Percentiles rank a stretch among this genome's conserved stretches.
phyloP scores from a whole-genome alignment of 2,797 vertebrate species.

The Enteromius anoplus region DNA sequence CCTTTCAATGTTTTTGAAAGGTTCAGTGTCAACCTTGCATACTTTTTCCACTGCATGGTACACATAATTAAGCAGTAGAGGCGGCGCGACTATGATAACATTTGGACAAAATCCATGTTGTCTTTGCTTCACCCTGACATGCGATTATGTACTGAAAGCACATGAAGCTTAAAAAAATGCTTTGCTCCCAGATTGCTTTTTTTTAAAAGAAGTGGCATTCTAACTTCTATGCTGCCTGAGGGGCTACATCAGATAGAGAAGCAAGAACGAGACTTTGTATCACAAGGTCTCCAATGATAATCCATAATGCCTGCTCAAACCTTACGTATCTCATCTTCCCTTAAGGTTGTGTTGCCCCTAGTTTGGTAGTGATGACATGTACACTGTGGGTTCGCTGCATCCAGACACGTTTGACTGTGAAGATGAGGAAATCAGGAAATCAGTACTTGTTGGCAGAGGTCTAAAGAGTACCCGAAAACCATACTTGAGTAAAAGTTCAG shows the following conservation, averaged over 20 bases:
- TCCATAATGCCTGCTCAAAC: background rate
- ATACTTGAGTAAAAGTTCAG: background rate
- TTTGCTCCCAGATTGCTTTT: slow-evolving; percentile 14
- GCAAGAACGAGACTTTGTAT: background rate
- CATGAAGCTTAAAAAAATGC: background rate
- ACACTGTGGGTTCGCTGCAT: background rate
- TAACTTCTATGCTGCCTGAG: background rate
- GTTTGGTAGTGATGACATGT: background rate
- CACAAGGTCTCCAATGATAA: slow-evolving; percentile 1
- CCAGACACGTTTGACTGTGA: background rate
- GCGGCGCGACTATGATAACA: no score
- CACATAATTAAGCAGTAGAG: no score
- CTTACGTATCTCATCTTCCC: background rate
- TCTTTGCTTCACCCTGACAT: background rate
- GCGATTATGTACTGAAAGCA: background rate
- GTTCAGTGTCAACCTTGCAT: background rate
- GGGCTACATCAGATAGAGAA: background rate
- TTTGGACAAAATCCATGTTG: background rate
- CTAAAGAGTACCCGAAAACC: background rate
- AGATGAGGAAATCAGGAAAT: background rate
- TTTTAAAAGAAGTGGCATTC: background rate
- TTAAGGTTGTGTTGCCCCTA: no score
- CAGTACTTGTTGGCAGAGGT: background rate
- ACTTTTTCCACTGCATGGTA: background rate
- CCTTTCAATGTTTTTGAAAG: background rate